These are phyloP conservation scores for Sphinx pinastri DNA, from an alignment of 2,888 invertebrate species.

Conservation along the genomic window DNA sequence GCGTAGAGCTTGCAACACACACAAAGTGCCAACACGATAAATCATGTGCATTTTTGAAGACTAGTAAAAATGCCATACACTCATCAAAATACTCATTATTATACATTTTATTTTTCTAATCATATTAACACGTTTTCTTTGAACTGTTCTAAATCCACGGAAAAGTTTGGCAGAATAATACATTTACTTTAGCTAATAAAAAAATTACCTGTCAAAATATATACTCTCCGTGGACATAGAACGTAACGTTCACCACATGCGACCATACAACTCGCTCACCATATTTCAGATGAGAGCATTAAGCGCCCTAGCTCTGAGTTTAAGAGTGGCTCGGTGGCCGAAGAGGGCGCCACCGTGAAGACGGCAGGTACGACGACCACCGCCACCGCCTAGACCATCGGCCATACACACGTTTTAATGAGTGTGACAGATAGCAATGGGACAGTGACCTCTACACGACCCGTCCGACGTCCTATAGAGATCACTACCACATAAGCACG, in stretches of 20 bases:
- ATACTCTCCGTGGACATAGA: conserved; percentile 62
- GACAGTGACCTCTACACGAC: conserved; percentile 69
- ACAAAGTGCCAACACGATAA: conserved; percentile 57
- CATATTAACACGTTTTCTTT: conserved; percentile 42
- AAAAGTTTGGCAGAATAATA: conserved; percentile 29
- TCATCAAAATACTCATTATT: conserved; percentile 54
- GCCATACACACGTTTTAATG: conserved; percentile 70
- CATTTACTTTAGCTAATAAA: background rate
- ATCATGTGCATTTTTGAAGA: conserved; percentile 36
- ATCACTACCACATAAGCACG: conserved; percentile 76
- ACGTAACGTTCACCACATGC: conserved; percentile 68
- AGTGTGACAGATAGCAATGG: conserved; percentile 75
- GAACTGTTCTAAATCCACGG: conserved; percentile 41
- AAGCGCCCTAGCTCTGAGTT: conserved; percentile 95
- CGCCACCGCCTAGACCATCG: conserved; percentile 77
- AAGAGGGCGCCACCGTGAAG: conserved; percentile 73
- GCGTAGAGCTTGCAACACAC: conserved; percentile 79
- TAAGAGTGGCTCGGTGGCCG: conserved; percentile 85
- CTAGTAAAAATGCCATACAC: conserved; percentile 34
- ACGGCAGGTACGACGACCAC: conserved; percentile 77
- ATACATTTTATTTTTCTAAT: conserved; percentile 47
- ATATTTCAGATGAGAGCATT: conserved; percentile 88
- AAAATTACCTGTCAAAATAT: conserved; percentile 5
- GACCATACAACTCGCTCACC: conserved; percentile 78
- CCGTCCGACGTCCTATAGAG: conserved; percentile 53